phyloP scores from a whole-genome alignment of 2,113 vertebrate genomes.

The Galemys pyrenaicus region DNA sequence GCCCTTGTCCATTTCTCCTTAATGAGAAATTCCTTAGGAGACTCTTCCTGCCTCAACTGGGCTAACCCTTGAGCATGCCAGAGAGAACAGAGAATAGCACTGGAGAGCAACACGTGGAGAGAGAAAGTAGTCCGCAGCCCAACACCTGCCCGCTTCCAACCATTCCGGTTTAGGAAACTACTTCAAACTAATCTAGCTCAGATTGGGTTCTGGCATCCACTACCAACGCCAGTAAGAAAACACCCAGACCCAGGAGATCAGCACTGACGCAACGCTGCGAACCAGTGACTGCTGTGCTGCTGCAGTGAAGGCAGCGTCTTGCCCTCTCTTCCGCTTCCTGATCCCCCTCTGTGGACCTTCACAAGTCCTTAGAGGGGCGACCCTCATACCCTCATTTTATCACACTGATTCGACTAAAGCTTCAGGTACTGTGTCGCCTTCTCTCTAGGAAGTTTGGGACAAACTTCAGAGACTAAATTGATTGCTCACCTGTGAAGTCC shows the following conservation, averaged over 20 bases:
- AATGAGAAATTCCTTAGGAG: neutral
- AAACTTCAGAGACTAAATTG: neutral
- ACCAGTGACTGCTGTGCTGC: neutral
- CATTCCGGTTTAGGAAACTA: neutral
- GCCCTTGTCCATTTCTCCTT: neutral
- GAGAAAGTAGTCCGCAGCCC: neutral
- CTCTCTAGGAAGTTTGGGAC: too few relatives aligned
- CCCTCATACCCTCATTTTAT: neutral
- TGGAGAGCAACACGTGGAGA: neutral
- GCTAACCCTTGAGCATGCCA: neutral
- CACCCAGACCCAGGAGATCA: neutral
- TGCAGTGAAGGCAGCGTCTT: neutral
- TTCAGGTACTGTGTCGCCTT: accelerated
- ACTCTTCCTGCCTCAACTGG: neutral
- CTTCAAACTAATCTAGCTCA: too few relatives aligned
- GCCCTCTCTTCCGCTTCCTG: too few relatives aligned
- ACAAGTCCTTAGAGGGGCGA: neutral
- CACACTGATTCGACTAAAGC: too few relatives aligned
- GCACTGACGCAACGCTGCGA: neutral
- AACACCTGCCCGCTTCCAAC: neutral
- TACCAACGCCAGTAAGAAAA: neutral
- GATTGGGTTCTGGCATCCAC: neutral
- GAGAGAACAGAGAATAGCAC: neutral
- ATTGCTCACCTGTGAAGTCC: neutral
- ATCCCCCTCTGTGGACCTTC: neutral